These are phyloP conservation scores for Microtus oregoni DNA, from an alignment of 2,113 vertebrate species.

Conservation along the genomic window DNA sequence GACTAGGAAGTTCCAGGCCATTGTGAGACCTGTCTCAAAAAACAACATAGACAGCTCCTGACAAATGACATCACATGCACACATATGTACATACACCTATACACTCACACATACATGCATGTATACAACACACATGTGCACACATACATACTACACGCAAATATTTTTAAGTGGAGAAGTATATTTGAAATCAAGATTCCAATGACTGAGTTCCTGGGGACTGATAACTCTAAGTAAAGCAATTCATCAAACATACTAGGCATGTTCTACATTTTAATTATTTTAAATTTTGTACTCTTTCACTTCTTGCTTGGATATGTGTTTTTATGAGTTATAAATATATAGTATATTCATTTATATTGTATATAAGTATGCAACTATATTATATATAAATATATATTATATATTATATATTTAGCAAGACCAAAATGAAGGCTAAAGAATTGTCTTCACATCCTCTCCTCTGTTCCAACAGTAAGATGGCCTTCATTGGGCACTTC, in stretches of 20 bases:
- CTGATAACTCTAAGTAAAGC: neutral
- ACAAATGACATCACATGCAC: neutral
- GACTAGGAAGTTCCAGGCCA: neutral
- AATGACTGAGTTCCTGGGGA: neutral
- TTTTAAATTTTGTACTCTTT: neutral
- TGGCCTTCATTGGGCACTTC: neutral
- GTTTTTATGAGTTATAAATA: neutral
- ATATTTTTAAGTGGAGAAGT: neutral
- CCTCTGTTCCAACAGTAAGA: neutral
- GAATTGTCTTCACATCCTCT: neutral
- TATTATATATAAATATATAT: neutral
- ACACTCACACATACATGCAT: neutral
- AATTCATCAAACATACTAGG: neutral
- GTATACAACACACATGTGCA: neutral
- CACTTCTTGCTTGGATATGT: neutral
- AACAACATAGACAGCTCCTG: neutral
- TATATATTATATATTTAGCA: neutral
- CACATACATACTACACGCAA: neutral
- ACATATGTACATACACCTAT: neutral
- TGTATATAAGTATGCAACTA: neutral
- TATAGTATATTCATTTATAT: neutral
- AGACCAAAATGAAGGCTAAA: neutral
- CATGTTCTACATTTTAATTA: neutral
- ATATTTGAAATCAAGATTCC: neutral
- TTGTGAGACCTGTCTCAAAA: neutral